phyloP scores from a whole-genome alignment of 2,113 vertebrate genomes.

The Tursiops truncatus region DNA sequence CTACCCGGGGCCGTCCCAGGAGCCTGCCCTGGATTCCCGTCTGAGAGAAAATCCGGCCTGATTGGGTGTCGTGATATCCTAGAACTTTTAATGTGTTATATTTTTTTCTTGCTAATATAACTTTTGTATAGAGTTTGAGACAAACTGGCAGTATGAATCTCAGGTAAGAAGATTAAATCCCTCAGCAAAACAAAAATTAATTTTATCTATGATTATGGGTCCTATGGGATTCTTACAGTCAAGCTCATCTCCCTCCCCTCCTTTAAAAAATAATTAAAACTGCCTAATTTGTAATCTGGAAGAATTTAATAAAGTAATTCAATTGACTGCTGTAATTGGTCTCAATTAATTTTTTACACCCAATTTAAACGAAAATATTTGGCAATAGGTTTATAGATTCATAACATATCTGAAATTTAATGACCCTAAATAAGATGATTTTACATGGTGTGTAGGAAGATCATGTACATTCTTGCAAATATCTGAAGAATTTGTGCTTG shows the following conservation, averaged over 20 bases:
- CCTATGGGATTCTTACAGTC: not conserved
- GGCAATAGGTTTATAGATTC: not conserved
- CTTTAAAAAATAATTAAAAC: slow-evolving; percentile 18
- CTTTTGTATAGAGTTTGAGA: not conserved
- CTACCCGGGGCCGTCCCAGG: no score
- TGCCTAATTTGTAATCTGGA: slow-evolving; percentile 1
- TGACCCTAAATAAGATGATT: not conserved
- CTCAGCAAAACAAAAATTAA: not conserved
- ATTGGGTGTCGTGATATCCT: not conserved
- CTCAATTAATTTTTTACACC: slow-evolving; percentile 15
- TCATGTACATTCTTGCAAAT: not conserved
- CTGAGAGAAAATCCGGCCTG: not conserved
- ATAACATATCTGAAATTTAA: not conserved
- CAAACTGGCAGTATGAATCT: not conserved
- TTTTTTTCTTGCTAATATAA: slow-evolving; percentile 10
- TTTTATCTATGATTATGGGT: slow-evolving; percentile 7
- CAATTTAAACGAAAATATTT: slow-evolving; percentile 21
- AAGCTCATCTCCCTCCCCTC: not conserved
- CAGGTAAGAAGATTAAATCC: not conserved
- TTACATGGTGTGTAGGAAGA: not conserved
- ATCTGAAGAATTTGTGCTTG: not conserved
- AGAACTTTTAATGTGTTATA: not conserved
- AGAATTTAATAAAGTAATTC: slow-evolving; percentile 49
- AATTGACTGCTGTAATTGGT: not conserved
- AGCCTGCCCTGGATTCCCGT: not conserved